Evolutionary conservation across 2,888 invertebrate species (phyloP).

Genomic region (Eurytoma adleriae): DNA sequence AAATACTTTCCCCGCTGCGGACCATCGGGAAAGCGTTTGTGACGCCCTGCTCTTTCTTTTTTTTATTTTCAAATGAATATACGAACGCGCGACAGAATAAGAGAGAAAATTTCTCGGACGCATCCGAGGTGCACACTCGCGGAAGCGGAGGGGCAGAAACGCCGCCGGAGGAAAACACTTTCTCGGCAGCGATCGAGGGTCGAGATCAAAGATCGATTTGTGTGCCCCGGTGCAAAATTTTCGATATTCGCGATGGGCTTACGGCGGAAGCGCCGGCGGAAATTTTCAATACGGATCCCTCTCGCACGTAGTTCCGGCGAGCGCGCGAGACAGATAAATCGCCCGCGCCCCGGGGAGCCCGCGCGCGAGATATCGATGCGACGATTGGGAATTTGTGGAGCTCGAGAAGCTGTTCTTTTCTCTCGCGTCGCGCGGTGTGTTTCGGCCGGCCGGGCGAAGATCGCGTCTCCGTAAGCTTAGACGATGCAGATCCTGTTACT

Average conservation of each 20-base stretch:
- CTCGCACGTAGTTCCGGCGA: not conserved
- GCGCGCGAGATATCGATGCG: not conserved
- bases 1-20: no score
- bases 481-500: conserved; percentile 7
- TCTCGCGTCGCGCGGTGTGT: not conserved
- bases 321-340: conserved; percentile 24
- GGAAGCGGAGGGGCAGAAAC: not conserved
- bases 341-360: not conserved
- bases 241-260: no score
- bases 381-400: conserved; percentile 28
- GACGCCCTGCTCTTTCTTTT: no score
- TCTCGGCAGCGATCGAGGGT: not conserved
- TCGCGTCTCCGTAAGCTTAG: not conserved
- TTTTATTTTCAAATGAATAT: no score
- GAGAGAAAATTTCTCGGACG: no score
- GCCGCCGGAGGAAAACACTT: conserved; percentile 11
- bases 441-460: not conserved
- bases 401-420: conserved; percentile 15
- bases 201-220: conserved; percentile 30
- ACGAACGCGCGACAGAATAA: no score
- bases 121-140: no score
- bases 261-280: not conserved
- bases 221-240: not conserved
- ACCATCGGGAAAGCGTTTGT: no score
- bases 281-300: conserved; percentile 19